These are phyloP conservation scores for Parapristionchus giblindavisi DNA, from an alignment of 2,888 invertebrate genomes.

Conservation along the genomic window DNA sequence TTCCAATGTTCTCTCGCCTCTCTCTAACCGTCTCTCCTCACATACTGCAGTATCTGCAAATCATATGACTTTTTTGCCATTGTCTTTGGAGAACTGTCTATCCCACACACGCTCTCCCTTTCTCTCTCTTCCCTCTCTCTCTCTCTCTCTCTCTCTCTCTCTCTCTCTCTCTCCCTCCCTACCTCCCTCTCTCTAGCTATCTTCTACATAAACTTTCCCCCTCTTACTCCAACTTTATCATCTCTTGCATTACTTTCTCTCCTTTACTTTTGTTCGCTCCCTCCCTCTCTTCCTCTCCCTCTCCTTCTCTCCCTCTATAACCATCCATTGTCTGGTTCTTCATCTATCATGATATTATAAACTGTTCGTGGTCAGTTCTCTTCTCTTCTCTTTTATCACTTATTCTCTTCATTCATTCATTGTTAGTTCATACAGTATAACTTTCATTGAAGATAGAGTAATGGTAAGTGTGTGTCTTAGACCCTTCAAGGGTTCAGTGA, in stretches of 20 bases:
- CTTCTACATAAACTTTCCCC: not conserved
- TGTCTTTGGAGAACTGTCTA: no score
- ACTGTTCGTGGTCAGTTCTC: no score
- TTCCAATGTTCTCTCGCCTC: not conserved
- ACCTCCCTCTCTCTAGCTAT: not conserved
- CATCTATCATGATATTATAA: not conserved
- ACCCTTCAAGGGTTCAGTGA: no score
- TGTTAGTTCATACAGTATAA: no score
- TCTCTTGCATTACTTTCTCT: not conserved
- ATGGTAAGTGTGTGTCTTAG: no score
- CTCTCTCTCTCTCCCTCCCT: not conserved
- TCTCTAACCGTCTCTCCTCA: not conserved
- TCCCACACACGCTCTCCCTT: not conserved
- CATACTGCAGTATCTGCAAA: not conserved
- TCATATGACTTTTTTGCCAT: no score
- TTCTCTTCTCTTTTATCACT: no score
- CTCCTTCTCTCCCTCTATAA: not conserved
- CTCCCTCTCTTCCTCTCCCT: not conserved
- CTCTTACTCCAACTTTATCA: not conserved
- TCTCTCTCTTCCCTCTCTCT: conserved; percentile 1
- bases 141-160: not conserved
- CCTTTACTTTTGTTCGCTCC: not conserved
- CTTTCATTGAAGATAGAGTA: no score
- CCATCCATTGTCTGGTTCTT: not conserved
- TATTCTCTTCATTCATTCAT: no score